Evolutionary conservation across 2,888 invertebrate species (phyloP), one percentile per base, ranked within the genome.

Genomic region (Drosophila recens): DNA sequence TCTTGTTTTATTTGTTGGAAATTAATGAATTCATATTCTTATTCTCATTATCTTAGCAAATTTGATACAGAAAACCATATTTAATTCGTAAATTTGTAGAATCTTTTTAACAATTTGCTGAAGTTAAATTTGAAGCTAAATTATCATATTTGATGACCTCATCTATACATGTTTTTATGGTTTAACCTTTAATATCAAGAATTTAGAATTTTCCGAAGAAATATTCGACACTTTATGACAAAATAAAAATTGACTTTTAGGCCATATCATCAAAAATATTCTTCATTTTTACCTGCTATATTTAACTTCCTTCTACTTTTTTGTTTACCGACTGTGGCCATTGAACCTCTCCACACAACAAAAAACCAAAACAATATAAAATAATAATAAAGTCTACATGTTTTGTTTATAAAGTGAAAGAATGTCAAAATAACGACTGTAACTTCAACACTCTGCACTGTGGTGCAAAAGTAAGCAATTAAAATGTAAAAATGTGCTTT

Each of bases 391-490:
- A 40, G 10, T 30, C 46, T 48, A 48, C 71, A 70, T 69, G 70
- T 57, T 77, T 64, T 80, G 63, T 76, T 76, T 81, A 73, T 46
- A n/a, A 59, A 69, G 52, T 40, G 30, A 51, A 43, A 40, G 49
- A 65, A 53, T 27, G n/a, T 10, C 36, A 34, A 46, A 51, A 38
- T 11, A 15, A 8, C 23, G 8, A 45, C 11, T 20, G 11, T 11
- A 20, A 43, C 43, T 43, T 20, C 0, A 17, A 42, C 10, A 42
- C 10, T 17, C 10, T 34, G 30, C 20, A 43, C n/a, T 17, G 42
- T 20, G n/a, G 42, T 54, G 4, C 9, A 42, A 42, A 27, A 53
- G 17, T 11, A 48, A 30, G 5, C 17, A 36, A n/a, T 13, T 33
- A 23, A 23, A 23, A 23, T 23, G 23, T 23, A 4, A 23, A 23